These are phyloP conservation scores for Daboia siamensis DNA, from an alignment of 2,113 vertebrate species.

Conservation along the genomic window DNA sequence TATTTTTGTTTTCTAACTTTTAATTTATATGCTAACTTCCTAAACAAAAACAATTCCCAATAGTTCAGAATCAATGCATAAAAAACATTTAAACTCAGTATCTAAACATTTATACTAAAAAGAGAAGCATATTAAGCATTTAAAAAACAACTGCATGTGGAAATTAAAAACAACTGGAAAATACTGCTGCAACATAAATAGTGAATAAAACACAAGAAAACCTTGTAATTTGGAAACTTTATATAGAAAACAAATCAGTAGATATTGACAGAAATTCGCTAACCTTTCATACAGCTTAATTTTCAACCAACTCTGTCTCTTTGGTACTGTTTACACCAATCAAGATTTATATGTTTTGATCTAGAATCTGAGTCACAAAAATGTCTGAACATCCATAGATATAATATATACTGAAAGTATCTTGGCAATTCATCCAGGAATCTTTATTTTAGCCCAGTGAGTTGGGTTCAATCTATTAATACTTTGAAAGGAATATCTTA, in stretches of 20 bases:
- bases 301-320: neutral
- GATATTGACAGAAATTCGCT: neutral
- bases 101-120: neutral
- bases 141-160: too few species aligned
- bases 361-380: neutral
- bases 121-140: neutral
- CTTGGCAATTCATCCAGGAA: neutral
- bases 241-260: neutral
- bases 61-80: neutral
- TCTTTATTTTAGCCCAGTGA: neutral
- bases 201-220: neutral
- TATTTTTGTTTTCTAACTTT: neutral
- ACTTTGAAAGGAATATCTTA: conserved; percentile 52
- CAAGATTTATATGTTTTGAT: neutral
- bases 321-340: neutral
- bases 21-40: neutral
- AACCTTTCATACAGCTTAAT: neutral
- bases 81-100: neutral
- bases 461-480: neutral
- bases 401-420: neutral
- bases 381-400: neutral
- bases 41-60: neutral
- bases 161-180: neutral
- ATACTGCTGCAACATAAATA: neutral
- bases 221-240: neutral